Conservation (phyloP, 2,888 invertebrate genomes). For the Ichneumon xanthorius region DNA sequence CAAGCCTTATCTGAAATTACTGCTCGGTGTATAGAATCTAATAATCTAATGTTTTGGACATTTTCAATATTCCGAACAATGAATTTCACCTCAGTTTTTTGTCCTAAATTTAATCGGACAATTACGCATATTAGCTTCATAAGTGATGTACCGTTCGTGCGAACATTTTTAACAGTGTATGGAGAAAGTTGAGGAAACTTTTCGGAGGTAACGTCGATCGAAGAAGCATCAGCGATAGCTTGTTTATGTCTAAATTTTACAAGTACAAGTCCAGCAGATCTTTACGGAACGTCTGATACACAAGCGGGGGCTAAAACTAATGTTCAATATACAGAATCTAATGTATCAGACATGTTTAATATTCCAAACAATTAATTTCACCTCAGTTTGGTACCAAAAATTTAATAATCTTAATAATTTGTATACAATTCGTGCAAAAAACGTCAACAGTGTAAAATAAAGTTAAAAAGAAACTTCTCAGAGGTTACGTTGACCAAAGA, state of each 20-base stretch:
- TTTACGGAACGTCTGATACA: neutral
- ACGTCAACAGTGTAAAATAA: neutral
- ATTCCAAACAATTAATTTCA: neutral
- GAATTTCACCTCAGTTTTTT: too few species aligned
- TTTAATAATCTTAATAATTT: neutral
- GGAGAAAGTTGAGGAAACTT: neutral
- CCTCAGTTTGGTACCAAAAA: neutral
- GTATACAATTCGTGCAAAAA: neutral
- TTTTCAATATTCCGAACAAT: neutral
- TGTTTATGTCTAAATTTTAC: neutral
- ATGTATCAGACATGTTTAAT: neutral
- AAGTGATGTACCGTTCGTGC: too few species aligned
- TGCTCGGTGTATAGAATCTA: neutral
- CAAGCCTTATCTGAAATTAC: neutral
- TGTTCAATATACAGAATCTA: neutral
- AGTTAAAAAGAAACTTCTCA: neutral
- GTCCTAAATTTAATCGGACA: too few species aligned
- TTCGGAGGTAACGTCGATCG: neutral
- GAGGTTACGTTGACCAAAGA: neutral
- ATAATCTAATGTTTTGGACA: neutral
- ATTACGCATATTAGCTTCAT: too few species aligned
- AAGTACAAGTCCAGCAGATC: neutral
- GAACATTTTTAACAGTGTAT: too few species aligned
- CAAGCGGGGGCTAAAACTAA: neutral
- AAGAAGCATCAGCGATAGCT: neutral